These are phyloP conservation scores for Drosophila suboccidentalis DNA, from an alignment of 2,888 invertebrate species.

Conservation along the genomic window DNA sequence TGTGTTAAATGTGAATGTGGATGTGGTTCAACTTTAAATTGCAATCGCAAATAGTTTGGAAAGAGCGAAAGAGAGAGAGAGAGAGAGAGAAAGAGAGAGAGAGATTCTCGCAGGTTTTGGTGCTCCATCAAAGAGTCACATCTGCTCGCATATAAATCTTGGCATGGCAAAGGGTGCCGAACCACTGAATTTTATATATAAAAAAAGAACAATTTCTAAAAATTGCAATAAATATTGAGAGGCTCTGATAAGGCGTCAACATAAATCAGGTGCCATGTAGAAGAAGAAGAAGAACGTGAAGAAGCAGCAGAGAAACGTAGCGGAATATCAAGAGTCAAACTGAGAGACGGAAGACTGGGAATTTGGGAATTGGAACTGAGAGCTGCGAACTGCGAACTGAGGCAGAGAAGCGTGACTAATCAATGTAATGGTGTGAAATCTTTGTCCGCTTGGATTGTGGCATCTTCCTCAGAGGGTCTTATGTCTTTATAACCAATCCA, in stretches of 20 bases:
- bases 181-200: slow-evolving; percentile 40
- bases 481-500: slow-evolving; percentile 50
- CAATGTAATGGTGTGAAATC: slow-evolving; percentile 80
- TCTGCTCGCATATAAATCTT: slow-evolving; percentile 80
- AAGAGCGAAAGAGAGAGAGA: background rate
- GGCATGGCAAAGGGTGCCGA: slow-evolving; percentile 58
- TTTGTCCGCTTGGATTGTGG: slow-evolving; percentile 40
- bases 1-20: slow-evolving; percentile 48
- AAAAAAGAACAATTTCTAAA: slow-evolving; percentile 76
- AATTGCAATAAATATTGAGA: slow-evolving; percentile 85
- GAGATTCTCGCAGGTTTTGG: background rate
- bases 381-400: slow-evolving; percentile 16
- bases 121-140: slow-evolving; percentile 61
- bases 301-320: slow-evolving; percentile 25
- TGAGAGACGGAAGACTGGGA: slow-evolving; percentile 6
- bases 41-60: slow-evolving; percentile 58
- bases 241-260: slow-evolving; percentile 86
- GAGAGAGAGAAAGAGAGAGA: slow-evolving; percentile 1
- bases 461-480: slow-evolving; percentile 14
- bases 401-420: slow-evolving; percentile 75
- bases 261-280: slow-evolving; percentile 83
- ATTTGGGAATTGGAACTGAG: slow-evolving; percentile 25
- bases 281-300: slow-evolving; percentile 10
- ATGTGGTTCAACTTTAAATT: slow-evolving; percentile 67
- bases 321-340: slow-evolving; percentile 33